These are phyloP conservation scores for Tauraco hartlaubi DNA, from an alignment of 2,797 vertebrate genomes.

Conservation along the genomic window DNA sequence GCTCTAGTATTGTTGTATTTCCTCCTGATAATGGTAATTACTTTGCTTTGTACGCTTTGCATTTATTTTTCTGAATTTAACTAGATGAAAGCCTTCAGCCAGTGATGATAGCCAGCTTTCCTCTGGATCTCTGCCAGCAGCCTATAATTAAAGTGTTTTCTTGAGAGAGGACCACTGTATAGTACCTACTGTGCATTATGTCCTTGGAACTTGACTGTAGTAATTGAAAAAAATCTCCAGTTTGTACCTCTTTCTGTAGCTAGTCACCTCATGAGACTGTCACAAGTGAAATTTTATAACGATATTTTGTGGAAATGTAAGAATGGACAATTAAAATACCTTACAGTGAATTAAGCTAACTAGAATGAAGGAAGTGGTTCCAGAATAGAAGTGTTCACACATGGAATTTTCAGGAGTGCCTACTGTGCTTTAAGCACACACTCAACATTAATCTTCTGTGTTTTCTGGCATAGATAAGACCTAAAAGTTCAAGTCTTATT, in stretches of 20 bases:
- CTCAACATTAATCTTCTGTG: neutral
- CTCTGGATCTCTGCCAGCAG: slow-evolving; percentile 71
- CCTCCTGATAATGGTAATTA: slow-evolving; percentile 76
- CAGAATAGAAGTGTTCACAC: neutral
- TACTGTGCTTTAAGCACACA: neutral
- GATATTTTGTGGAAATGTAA: neutral
- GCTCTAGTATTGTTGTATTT: slow-evolving; percentile 49
- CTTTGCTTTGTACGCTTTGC: slow-evolving; percentile 27
- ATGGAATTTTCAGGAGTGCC: neutral
- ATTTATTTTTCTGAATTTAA: slow-evolving; percentile 56
- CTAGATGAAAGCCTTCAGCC: slow-evolving; percentile 44
- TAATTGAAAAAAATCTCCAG: slow-evolving; percentile 66
- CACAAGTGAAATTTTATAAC: neutral
- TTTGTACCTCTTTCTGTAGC: slow-evolving; percentile 43
- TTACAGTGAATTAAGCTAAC: neutral
- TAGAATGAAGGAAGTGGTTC: neutral
- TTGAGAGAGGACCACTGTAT: slow-evolving; percentile 63
- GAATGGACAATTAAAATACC: neutral
- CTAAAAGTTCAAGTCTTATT: neutral
- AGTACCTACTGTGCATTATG: slow-evolving; percentile 69
- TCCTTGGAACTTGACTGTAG: slow-evolving; percentile 73
- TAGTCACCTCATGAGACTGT: neutral
- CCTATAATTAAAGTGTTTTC: slow-evolving; percentile 79
- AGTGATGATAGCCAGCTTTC: slow-evolving; percentile 43
- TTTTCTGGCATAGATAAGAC: neutral